Evolutionary conservation across 2,113 vertebrate species (phyloP).

Genomic region (Pelodiscus sinensis): DNA sequence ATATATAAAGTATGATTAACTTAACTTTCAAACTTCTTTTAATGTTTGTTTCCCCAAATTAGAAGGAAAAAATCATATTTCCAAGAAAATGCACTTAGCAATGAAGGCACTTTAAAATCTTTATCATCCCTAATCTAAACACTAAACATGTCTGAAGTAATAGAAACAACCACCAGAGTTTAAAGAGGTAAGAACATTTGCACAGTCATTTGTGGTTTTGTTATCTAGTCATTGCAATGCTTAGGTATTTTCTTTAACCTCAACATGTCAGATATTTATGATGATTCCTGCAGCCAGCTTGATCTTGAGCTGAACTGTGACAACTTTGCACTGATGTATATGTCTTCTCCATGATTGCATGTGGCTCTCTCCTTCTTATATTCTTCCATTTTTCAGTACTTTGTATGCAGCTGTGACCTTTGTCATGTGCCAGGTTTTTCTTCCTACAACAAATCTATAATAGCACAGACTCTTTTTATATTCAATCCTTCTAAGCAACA

Average conservation of each 20-base stretch:
- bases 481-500: slow-evolving; percentile 23
- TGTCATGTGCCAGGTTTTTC: slow-evolving; percentile 1
- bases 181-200: neutral
- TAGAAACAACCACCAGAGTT: neutral
- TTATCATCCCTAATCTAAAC: neutral
- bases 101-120: neutral
- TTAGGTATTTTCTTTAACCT: slow-evolving; percentile 56
- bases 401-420: slow-evolving; percentile 47
- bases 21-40: neutral
- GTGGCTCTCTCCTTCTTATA: slow-evolving; percentile 32
- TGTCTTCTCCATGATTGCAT: slow-evolving; percentile 50
- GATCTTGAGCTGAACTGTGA: slow-evolving; percentile 61
- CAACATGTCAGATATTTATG: slow-evolving; percentile 56
- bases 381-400: slow-evolving; percentile 51
- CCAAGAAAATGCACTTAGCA: slow-evolving; percentile 10
- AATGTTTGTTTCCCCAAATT: neutral
- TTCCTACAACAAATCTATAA: slow-evolving; percentile 35
- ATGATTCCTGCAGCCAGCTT: slow-evolving; percentile 59
- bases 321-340: slow-evolving; percentile 45
- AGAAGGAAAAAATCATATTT: neutral
- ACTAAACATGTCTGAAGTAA: neutral
- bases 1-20: neutral
- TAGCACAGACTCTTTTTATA: slow-evolving; percentile 11
- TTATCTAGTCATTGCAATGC: slow-evolving; percentile 1
- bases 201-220: neutral